phyloP scores from a whole-genome alignment of 2,113 vertebrate species.

The Aix galericulata region DNA sequence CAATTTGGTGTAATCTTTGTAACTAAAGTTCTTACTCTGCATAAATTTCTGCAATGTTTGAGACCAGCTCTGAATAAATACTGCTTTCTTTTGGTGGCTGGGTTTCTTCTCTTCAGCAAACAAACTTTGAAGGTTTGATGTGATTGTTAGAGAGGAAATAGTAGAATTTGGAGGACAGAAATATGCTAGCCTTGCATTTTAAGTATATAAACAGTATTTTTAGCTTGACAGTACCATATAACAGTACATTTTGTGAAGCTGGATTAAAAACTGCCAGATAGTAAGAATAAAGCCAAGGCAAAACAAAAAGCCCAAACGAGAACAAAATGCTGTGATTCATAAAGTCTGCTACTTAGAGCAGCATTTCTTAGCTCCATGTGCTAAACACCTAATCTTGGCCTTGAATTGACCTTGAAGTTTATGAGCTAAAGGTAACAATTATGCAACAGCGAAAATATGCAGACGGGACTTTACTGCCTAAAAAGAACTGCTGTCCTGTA shows the following conservation, averaged over 20 bases:
- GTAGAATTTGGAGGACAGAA: not conserved
- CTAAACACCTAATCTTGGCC: constrained; percentile 66
- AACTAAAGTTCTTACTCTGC: not conserved
- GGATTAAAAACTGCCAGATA: not conserved
- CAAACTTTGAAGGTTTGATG: not conserved
- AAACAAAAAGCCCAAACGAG: not conserved
- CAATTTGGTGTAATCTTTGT: not conserved
- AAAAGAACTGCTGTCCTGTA: constrained; percentile 61
- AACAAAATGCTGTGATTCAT: not conserved
- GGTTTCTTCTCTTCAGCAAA: constrained; percentile 2
- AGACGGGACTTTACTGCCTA: constrained; percentile 68
- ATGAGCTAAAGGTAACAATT: constrained; percentile 76
- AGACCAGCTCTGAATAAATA: not conserved
- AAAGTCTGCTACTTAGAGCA: constrained; percentile 17
- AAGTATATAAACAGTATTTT: not conserved
- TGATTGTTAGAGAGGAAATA: not conserved
- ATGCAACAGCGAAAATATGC: constrained; percentile 77
- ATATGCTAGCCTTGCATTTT: not conserved
- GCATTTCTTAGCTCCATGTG: constrained; percentile 51
- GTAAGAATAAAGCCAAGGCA: not conserved
- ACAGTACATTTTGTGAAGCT: not conserved
- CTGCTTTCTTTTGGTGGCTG: not conserved
- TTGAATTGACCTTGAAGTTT: constrained; percentile 69
- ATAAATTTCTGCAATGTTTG: not conserved
- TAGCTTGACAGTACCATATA: not conserved